These are phyloP conservation scores for Ctenicera cuprea DNA, from an alignment of 2,888 invertebrate genomes.

Conservation along the genomic window DNA sequence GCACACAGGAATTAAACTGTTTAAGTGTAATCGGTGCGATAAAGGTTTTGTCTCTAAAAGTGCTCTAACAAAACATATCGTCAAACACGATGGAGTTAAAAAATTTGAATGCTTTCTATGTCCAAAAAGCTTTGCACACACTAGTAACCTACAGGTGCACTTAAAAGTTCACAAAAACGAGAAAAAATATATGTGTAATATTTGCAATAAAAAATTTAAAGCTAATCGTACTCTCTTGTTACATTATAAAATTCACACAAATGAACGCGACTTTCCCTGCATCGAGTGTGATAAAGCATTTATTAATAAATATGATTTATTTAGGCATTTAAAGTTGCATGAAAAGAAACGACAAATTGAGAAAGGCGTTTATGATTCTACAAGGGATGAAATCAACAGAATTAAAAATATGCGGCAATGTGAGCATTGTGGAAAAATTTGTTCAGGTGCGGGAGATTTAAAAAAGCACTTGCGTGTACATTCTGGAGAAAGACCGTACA, in stretches of 20 bases:
- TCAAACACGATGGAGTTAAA: slow-evolving; percentile 53
- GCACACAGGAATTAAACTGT: slow-evolving; percentile 55
- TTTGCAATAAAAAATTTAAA: slow-evolving; percentile 59
- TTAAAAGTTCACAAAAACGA: slow-evolving; percentile 56
- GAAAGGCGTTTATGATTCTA: slow-evolving; percentile 54
- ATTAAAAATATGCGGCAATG: slow-evolving; percentile 56
- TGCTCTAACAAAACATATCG: slow-evolving; percentile 56
- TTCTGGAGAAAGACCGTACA: slow-evolving; percentile 56
- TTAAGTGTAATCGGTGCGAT: slow-evolving; percentile 56
- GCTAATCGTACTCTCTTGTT: slow-evolving; percentile 54
- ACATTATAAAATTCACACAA: slow-evolving; percentile 59
- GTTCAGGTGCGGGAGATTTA: slow-evolving; percentile 54
- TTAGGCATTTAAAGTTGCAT: slow-evolving; percentile 57
- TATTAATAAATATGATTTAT: slow-evolving; percentile 57
- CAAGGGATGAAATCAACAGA: slow-evolving; percentile 51
- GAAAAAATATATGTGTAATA: slow-evolving; percentile 54
- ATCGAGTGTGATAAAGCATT: slow-evolving; percentile 59
- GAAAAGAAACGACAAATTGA: slow-evolving; percentile 55
- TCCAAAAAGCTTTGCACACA: slow-evolving; percentile 57
- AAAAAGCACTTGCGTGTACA: slow-evolving; percentile 57
- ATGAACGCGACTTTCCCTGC: slow-evolving; percentile 59
- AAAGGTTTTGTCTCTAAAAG: slow-evolving; percentile 54
- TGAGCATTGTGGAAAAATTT: slow-evolving; percentile 59
- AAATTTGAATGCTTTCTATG: slow-evolving; percentile 58
- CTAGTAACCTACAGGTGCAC: slow-evolving; percentile 58